Percentiles rank a stretch among this genome's conserved stretches.
Conservation (phyloP, 2,888 invertebrate species). For the Diachrysia chrysitis region DNA sequence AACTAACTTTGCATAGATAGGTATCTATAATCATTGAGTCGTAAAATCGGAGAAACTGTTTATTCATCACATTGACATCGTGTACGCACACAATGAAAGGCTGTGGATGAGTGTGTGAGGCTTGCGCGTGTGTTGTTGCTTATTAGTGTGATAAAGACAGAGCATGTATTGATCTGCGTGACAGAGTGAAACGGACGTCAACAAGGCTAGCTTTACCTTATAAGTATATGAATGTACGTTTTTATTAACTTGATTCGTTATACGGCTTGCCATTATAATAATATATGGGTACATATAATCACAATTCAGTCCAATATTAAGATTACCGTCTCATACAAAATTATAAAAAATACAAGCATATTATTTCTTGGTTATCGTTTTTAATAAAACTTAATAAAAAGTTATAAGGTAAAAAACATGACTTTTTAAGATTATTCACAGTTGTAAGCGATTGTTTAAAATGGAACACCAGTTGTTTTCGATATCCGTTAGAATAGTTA, state of each 20-base stretch:
- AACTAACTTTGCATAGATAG: constrained; percentile 85
- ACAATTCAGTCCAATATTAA: constrained; percentile 75
- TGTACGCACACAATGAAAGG: constrained; percentile 65
- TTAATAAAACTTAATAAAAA: constrained; percentile 39
- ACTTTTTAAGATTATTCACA: constrained; percentile 25
- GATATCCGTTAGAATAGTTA: neutral
- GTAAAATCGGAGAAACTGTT: constrained; percentile 88
- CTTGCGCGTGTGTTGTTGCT: constrained; percentile 73
- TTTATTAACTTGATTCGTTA: constrained; percentile 88
- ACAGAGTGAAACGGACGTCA: constrained; percentile 79
- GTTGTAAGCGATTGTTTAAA: constrained; percentile 13
- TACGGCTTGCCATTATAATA: constrained; percentile 84
- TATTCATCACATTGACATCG: constrained; percentile 86
- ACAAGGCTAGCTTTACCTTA: constrained; percentile 87
- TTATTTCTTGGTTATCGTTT: constrained; percentile 35
- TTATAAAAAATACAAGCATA: constrained; percentile 54
- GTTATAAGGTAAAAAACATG: constrained; percentile 28
- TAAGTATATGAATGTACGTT: constrained; percentile 86
- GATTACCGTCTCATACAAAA: constrained; percentile 63
- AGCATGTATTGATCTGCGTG: constrained; percentile 69
- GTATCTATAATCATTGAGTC: constrained; percentile 85
- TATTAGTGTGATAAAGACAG: constrained; percentile 85
- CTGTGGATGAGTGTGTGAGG: constrained; percentile 64
- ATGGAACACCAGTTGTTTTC: neutral
- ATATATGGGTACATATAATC: constrained; percentile 81